phyloP scores from a whole-genome alignment of 2,797 vertebrate species.

The Scyliorhinus canicula region DNA sequence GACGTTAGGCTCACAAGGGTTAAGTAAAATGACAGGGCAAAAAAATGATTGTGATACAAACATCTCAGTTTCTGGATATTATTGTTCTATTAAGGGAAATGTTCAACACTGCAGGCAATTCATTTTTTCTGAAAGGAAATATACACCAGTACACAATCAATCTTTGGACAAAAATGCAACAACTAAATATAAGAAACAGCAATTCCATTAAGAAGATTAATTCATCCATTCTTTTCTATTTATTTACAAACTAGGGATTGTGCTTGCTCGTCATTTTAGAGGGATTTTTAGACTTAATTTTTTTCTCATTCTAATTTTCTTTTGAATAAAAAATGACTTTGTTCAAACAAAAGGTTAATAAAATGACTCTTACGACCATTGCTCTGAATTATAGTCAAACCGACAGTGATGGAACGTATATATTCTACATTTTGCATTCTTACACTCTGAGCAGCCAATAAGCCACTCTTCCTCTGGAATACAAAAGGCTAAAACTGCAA shows the following conservation, averaged over 20 bases:
- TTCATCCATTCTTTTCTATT: constrained; percentile 70
- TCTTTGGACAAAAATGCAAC: constrained; percentile 72
- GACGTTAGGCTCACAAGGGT: not conserved
- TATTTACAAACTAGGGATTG: constrained; percentile 63
- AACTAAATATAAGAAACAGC: constrained; percentile 70
- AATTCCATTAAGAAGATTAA: constrained; percentile 73
- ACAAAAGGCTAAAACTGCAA: not conserved
- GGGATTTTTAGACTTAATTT: constrained; percentile 58
- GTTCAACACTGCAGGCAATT: constrained; percentile 52
- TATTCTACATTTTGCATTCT: not conserved
- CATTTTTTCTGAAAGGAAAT: constrained; percentile 60
- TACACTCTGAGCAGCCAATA: not conserved
- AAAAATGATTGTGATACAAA: not conserved
- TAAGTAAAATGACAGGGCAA: not conserved
- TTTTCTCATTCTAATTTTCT: constrained; percentile 66
- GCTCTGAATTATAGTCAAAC: not conserved
- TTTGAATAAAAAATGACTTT: constrained; percentile 61
- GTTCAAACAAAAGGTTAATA: constrained; percentile 4
- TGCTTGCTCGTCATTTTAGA: constrained; percentile 53
- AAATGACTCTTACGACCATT: constrained; percentile 7
- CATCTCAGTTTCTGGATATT: constrained; percentile 26
- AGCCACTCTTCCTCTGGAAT: not conserved
- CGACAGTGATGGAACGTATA: not conserved
- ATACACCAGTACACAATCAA: constrained; percentile 70
- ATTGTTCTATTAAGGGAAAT: constrained; percentile 28